Evolutionary conservation across 2,113 vertebrate species (phyloP).

Genomic region (Psephotus haematonotus): DNA sequence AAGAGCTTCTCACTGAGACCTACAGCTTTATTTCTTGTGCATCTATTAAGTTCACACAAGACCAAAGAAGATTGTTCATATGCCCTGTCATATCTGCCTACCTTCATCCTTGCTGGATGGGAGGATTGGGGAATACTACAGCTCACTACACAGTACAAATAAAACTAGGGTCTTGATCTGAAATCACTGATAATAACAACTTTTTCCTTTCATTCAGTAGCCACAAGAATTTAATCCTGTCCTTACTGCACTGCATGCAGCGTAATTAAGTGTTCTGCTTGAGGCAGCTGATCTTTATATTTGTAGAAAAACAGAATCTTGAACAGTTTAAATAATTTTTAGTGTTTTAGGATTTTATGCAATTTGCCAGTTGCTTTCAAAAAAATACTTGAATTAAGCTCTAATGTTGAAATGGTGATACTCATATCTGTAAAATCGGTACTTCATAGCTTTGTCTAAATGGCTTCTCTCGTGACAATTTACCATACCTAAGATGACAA

Average conservation of each 20-base stretch:
- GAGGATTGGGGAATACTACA: neutral
- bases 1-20: neutral
- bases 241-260: neutral
- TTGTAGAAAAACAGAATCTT: neutral
- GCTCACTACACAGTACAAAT: neutral
- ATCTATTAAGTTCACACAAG: neutral
- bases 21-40: neutral
- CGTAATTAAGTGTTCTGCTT: neutral
- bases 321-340: neutral
- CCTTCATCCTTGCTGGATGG: neutral
- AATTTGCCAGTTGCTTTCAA: neutral
- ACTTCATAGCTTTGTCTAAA: neutral
- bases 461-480: neutral
- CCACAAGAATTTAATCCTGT: neutral
- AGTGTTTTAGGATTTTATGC: neutral
- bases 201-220: neutral
- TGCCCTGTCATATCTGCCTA: neutral
- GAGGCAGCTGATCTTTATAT: neutral
- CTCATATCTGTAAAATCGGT: neutral
- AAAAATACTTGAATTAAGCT: neutral
- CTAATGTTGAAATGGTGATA: neutral
- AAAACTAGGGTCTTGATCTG: neutral
- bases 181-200: neutral
- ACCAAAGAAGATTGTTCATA: neutral
- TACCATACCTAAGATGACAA: neutral